Conservation (phyloP, 2,113 vertebrate genomes). For the Pantherophis guttatus region DNA sequence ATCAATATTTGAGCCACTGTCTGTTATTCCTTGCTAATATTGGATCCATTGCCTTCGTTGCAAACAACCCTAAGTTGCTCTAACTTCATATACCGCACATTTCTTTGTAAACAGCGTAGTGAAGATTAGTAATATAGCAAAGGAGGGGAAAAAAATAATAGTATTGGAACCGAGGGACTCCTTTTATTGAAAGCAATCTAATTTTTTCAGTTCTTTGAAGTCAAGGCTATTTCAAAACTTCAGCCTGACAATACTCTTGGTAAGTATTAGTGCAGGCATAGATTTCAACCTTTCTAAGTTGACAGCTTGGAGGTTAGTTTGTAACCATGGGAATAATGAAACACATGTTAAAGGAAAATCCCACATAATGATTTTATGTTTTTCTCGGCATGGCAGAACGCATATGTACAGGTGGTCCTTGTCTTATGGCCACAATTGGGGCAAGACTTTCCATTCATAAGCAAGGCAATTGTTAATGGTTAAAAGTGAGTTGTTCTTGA, state of each 20-base stretch:
- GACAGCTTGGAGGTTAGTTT: not conserved
- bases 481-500: not conserved
- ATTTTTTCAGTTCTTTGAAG: conserved; percentile 13
- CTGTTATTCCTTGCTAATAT: conserved; percentile 16
- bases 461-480: not conserved
- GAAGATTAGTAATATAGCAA: conserved; percentile 19
- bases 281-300: not conserved
- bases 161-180: not conserved
- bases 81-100: conserved; percentile 11
- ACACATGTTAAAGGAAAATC: not conserved
- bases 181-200: conserved; percentile 9
- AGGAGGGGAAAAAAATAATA: not conserved
- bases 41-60: not conserved
- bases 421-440: not conserved
- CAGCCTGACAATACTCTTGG: not conserved
- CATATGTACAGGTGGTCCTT: not conserved
- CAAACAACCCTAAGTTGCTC: not conserved
- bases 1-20: conserved; percentile 18
- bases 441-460: not conserved
- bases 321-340: not conserved
- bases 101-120: not conserved
- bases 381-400: not conserved
- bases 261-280: not conserved
- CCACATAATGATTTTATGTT: not conserved
- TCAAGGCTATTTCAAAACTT: not conserved